Evolutionary conservation across 2,888 invertebrate genomes (phyloP).

Genomic region (Tenthredo scrophulariae): DNA sequence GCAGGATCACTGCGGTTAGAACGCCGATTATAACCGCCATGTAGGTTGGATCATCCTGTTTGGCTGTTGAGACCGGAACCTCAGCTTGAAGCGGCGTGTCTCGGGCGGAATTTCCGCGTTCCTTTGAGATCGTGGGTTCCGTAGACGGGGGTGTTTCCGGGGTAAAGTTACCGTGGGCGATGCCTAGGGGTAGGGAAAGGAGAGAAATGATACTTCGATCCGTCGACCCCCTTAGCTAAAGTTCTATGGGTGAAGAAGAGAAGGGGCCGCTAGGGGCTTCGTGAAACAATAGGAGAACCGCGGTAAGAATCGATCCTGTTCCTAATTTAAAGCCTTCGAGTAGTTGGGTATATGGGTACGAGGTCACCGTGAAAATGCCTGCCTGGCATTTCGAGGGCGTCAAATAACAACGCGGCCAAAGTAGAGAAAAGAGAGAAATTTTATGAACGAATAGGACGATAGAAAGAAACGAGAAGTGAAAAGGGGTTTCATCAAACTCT

Average conservation of each 20-base stretch:
- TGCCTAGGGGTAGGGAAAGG: slow-evolving; percentile 73
- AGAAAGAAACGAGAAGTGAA: not conserved
- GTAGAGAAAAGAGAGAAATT: not conserved
- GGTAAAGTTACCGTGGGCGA: slow-evolving; percentile 81
- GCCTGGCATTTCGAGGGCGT: slow-evolving; percentile 16
- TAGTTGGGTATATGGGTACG: slow-evolving; percentile 15
- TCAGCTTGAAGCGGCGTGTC: slow-evolving; percentile 73
- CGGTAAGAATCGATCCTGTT: slow-evolving; percentile 22
- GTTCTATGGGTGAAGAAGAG: slow-evolving; percentile 16
- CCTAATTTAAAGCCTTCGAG: slow-evolving; percentile 34
- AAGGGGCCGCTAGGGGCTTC: slow-evolving; percentile 44
- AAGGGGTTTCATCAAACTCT: not conserved
- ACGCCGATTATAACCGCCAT: slow-evolving; percentile 81
- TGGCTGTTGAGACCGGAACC: slow-evolving; percentile 77
- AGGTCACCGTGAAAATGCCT: slow-evolving; percentile 38
- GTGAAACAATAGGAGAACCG: slow-evolving; percentile 47
- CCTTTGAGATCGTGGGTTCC: slow-evolving; percentile 73
- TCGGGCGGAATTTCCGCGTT: slow-evolving; percentile 69
- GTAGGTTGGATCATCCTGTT: slow-evolving; percentile 80
- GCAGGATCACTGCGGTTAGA: slow-evolving; percentile 81
- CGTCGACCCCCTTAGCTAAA: slow-evolving; percentile 24
- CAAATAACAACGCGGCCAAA: not conserved
- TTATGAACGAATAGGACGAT: not conserved
- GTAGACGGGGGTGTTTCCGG: slow-evolving; percentile 78
- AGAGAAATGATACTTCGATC: slow-evolving; percentile 52